Conservation (phyloP, 2,797 vertebrate species). For the Pteropus rufus region DNA sequence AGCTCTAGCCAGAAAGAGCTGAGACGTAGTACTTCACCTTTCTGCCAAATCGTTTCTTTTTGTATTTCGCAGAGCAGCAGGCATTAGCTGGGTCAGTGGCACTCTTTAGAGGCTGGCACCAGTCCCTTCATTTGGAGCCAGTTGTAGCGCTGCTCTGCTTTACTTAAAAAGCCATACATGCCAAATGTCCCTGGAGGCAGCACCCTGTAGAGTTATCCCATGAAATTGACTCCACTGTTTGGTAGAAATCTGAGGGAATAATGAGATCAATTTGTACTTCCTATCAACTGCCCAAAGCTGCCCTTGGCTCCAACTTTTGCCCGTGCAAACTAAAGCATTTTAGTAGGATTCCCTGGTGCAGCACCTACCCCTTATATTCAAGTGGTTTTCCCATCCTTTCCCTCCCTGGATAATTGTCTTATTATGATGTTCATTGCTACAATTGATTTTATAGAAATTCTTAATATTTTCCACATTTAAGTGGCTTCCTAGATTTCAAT, state of each 20-base stretch:
- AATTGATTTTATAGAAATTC: not conserved
- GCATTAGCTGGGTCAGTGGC: conserved; percentile 66
- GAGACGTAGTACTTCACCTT: conserved; percentile 44
- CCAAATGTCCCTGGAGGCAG: not conserved
- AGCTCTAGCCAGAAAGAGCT: conserved; percentile 47
- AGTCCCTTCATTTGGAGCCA: conserved; percentile 32
- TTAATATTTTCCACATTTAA: not conserved
- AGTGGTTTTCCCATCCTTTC: not conserved
- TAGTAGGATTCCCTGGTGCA: not conserved
- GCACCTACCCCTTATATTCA: accelerated
- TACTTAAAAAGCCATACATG: conserved; percentile 19
- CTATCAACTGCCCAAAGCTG: not conserved
- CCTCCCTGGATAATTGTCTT: not conserved
- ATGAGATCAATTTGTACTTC: not conserved
- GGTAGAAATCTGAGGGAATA: not conserved
- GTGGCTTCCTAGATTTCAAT: not conserved
- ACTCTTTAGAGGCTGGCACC: conserved; percentile 54
- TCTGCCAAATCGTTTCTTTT: conserved; percentile 59
- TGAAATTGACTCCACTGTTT: not conserved
- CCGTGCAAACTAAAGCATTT: not conserved
- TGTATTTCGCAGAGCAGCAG: conserved; percentile 57
- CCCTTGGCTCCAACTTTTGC: not conserved
- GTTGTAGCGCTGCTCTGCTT: not conserved
- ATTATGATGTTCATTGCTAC: not conserved
- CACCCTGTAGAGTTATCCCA: not conserved